Conservation (phyloP, 1,140 invertebrate species). For the Drosophila baimaii region DNA sequence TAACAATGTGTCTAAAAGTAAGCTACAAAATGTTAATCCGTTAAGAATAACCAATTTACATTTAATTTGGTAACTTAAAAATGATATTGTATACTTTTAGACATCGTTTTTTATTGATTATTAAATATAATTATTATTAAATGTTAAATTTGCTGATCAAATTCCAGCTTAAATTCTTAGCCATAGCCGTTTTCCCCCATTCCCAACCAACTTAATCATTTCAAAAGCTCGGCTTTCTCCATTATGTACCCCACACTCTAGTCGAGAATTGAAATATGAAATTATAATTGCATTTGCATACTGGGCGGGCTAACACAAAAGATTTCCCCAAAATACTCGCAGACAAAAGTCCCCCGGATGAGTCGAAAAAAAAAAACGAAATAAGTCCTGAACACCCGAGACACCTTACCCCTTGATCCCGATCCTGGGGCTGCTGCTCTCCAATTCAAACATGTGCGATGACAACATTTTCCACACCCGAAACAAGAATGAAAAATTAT, state of each 20-base stretch:
- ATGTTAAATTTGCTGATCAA: neutral
- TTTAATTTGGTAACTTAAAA: neutral
- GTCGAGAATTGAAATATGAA: constrained; percentile 58
- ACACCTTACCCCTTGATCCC: neutral
- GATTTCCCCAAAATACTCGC: constrained; percentile 11
- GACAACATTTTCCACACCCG: constrained; percentile 57
- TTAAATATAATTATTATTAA: neutral
- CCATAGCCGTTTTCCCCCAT: neutral
- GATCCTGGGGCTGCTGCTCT: neutral
- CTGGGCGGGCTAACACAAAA: constrained; percentile 6
- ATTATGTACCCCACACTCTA: constrained; percentile 14
- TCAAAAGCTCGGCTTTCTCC: neutral
- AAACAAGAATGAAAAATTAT: constrained; percentile 60
- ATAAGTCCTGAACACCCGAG: neutral
- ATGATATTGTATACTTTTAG: neutral
- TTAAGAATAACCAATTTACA: too few species aligned
- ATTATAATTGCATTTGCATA: constrained; percentile 70
- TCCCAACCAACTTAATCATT: neutral
- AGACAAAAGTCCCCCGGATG: constrained; percentile 6
- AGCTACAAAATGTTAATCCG: too few species aligned
- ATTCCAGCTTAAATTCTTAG: neutral
- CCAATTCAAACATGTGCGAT: constrained; percentile 41
- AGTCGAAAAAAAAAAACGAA: neutral
- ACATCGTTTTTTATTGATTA: neutral
- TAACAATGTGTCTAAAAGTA: too few species aligned